Base-by-base conservation (phyloP, 2,888 invertebrate genomes). In the Craniophora ligustri region DNA sequence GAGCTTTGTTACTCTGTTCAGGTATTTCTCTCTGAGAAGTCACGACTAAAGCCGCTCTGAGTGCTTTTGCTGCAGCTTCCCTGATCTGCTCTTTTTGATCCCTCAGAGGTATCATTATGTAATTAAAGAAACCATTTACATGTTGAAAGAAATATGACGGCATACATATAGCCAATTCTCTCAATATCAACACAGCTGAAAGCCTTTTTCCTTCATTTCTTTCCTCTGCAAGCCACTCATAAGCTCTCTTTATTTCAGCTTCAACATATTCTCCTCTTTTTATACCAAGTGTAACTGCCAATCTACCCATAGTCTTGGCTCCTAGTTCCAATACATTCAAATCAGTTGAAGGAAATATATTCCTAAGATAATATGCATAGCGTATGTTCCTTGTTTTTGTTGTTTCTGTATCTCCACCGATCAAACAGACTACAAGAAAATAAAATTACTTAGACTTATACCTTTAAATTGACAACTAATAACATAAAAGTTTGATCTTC, bases 141-240 rank as follows among this genome's bases (percentile, higher is more conserved):
- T 98, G 97, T 86, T 98, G 98, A 82, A 97, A 99, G 87, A 99
- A 99, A 86, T 98, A 98, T 16, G 99, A 98, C 0, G 99, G 99
- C 94, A 99, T 97, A n/a, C 98, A 97, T 21, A 98, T 96, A 0
- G 99, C 99, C 35, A 99, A 90, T 90, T 99, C 99, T 72, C 97
- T 95, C 15, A 99, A 89, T 42, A 99, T 97, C 34, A 99, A 93
- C 5, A 98, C 98, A 5, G 98, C 98, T 14, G 98, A 98, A 76
- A 98, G 96, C 51, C 98, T 95, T 82, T 98, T 97, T 6, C 97
- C 97, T 94, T 99, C 99, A 86, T 98, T 96, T 73, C 98, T 94
- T 78, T 98, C 98, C 45, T 97, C 97, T 18, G 96, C 95, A 1
- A 99, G 94, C 98, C 99, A 99, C 84, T 99, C 99, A 83, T 98